Evolutionary conservation across 2,113 vertebrate species (phyloP).

Genomic region (Limanda limanda): DNA sequence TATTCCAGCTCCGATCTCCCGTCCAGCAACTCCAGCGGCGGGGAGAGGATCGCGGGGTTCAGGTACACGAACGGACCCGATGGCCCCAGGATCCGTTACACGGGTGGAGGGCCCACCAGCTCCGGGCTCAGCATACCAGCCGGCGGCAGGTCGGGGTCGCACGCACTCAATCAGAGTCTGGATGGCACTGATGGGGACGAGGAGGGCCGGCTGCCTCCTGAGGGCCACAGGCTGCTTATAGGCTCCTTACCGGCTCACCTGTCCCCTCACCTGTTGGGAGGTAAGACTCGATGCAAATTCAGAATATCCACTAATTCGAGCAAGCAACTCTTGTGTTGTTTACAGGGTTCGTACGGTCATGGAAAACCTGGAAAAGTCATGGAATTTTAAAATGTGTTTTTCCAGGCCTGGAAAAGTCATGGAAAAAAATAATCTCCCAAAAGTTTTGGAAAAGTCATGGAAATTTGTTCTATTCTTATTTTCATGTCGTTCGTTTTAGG

Average conservation of each 20-base stretch:
- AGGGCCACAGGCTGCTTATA: conserved; percentile 89
- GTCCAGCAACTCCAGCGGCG: conserved; percentile 74
- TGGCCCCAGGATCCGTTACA: conserved; percentile 78
- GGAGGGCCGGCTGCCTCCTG: conserved; percentile 70
- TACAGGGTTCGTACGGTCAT: too few relatives aligned
- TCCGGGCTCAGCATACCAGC: conserved; percentile 85
- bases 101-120: conserved; percentile 67
- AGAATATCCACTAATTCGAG: not conserved
- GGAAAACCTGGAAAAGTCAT: too few relatives aligned
- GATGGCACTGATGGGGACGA: conserved; percentile 81
- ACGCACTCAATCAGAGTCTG: conserved; percentile 86
- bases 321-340: not conserved
- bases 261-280: conserved; percentile 93
- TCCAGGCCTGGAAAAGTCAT: too few relatives aligned
- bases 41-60: conserved; percentile 78
- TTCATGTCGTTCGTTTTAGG: too few relatives aligned
- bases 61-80: conserved; percentile 77
- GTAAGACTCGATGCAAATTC: conserved; percentile 78
- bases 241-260: conserved; percentile 94
- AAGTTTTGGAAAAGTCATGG: too few relatives aligned
- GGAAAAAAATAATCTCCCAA: too few relatives aligned
- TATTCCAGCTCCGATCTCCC: conserved; percentile 92
- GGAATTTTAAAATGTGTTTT: too few relatives aligned
- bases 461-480: too few relatives aligned
- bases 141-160: conserved; percentile 82